Evolutionary conservation across 2,888 invertebrate species (phyloP).

Genomic region (Ypsolopha scabrella): DNA sequence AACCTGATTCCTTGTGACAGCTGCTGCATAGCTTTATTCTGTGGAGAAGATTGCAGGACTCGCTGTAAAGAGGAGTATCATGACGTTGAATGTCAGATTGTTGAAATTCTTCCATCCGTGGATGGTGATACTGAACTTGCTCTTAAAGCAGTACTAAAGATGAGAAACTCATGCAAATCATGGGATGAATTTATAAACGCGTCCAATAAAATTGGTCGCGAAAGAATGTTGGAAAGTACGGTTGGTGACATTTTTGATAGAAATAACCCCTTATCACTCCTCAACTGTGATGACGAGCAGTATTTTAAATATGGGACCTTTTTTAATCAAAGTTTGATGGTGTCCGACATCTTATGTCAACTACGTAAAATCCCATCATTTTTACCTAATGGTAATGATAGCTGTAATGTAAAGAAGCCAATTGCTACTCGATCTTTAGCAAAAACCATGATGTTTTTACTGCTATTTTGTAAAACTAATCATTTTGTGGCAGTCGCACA

Average conservation of each 20-base stretch:
- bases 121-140: not conserved
- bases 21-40: too few species aligned
- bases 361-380: too few species aligned
- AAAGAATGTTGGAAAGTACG: slow-evolving; percentile 2
- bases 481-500: too few species aligned
- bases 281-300: slow-evolving; percentile 1
- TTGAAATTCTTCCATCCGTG: not conserved
- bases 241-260: slow-evolving; percentile 5
- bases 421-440: too few species aligned
- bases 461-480: too few species aligned
- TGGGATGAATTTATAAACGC: slow-evolving; percentile 6
- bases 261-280: slow-evolving; percentile 4
- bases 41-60: slow-evolving; percentile 4
- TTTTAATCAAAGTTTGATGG: not conserved
- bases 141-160: not conserved
- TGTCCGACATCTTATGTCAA: too few species aligned
- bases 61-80: slow-evolving; percentile 4
- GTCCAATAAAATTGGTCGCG: not conserved
- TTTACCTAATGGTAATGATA: too few species aligned
- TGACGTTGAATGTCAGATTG: not conserved
- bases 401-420: too few species aligned
- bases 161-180: not conserved
- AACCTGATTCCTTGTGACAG: slow-evolving; percentile 10
- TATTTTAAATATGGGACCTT: not conserved
- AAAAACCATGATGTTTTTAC: too few species aligned